A percentile compares a stretch with the other conserved stretches of the same genome.
These are phyloP conservation scores for Acanthoscelides obtectus DNA, from an alignment of 2,888 invertebrate species.

Conservation along the genomic window DNA sequence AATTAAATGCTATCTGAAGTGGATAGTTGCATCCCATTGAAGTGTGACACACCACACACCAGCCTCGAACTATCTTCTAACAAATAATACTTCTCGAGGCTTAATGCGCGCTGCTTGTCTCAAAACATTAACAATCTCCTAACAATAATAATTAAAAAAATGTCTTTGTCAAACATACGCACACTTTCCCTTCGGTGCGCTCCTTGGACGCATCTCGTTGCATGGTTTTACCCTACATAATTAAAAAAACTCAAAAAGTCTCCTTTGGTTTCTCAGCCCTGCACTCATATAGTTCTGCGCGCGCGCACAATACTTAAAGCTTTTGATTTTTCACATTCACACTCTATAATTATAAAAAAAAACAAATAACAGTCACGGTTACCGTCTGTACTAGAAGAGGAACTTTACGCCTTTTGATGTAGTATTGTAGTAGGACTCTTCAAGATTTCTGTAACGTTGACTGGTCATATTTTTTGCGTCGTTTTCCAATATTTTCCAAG, in stretches of 20 bases:
- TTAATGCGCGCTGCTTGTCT: constrained; percentile 15
- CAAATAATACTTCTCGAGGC: constrained; percentile 28
- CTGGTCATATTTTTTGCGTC: constrained; percentile 14
- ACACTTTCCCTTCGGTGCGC: constrained; percentile 4
- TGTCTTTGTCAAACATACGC: constrained; percentile 19
- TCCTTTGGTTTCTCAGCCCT: constrained; percentile 2
- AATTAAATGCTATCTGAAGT: background rate
- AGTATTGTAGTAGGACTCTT: constrained; percentile 23
- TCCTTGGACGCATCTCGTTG: background rate
- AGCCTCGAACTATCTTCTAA: constrained; percentile 26
- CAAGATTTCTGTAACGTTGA: constrained; percentile 23
- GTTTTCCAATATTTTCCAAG: constrained; percentile 6
- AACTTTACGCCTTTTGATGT: constrained; percentile 35
- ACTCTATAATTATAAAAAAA: constrained; percentile 30
- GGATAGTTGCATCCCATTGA: background rate
- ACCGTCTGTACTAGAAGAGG: constrained; percentile 30
- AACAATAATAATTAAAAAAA: constrained; percentile 48
- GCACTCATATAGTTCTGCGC: constrained; percentile 1
- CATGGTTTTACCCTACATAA: background rate
- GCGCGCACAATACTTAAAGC: constrained; percentile 23
- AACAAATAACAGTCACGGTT: constrained; percentile 43
- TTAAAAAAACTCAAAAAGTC: background rate
- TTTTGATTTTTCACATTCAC: constrained; percentile 36
- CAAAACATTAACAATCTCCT: constrained; percentile 49
- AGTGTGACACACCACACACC: background rate